phyloP scores from a whole-genome alignment of 2,797 vertebrate species.

The Mustela erminea region DNA sequence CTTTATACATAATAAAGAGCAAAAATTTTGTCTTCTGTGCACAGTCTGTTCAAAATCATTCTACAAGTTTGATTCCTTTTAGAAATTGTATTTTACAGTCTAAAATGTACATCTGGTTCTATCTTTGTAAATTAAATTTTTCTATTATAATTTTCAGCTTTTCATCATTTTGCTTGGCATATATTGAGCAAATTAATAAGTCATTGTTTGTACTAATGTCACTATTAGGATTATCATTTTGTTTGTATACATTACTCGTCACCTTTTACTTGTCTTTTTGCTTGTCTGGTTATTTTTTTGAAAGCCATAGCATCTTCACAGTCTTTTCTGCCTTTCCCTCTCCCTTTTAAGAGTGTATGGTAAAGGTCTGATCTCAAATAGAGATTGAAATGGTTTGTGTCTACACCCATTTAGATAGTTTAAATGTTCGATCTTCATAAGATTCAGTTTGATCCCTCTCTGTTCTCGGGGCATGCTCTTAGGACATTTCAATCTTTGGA shows the following conservation, averaged over 20 bases:
- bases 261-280: neutral
- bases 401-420: neutral
- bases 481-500: neutral
- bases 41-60: neutral
- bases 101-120: neutral
- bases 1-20: neutral
- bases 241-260: neutral
- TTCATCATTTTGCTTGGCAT: neutral
- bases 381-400: neutral
- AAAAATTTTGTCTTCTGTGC: neutral
- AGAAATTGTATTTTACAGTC: neutral
- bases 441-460: rapidly evolving
- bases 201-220: neutral
- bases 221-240: neutral
- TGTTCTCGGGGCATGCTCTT: neutral
- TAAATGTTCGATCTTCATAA: neutral
- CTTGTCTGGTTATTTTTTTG: neutral
- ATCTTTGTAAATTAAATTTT: neutral
- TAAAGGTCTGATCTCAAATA: neutral
- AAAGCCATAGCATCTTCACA: neutral
- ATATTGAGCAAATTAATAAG: neutral
- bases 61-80: too few relatives aligned
- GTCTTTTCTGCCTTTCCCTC: neutral
- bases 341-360: neutral
- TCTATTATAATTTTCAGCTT: neutral